Evolutionary conservation across 2,888 invertebrate genomes (phyloP).

Genomic region (Polydrusus tereticollis): DNA sequence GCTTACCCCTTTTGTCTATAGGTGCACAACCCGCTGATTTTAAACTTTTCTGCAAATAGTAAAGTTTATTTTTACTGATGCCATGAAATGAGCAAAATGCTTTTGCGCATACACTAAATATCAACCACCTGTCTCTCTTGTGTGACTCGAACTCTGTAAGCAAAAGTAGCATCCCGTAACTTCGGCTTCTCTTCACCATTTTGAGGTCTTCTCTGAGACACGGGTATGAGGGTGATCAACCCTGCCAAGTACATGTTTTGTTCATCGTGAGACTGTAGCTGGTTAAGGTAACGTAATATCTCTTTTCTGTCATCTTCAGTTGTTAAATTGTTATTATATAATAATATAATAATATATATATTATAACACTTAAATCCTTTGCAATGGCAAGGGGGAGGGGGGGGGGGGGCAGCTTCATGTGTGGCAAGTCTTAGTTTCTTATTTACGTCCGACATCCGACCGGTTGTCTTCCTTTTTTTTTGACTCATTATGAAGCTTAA

Average conservation of each 20-base stretch:
- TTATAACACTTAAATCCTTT: too few species aligned
- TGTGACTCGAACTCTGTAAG: background rate
- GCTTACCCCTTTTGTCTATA: background rate
- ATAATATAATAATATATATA: too few species aligned
- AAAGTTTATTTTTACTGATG: background rate
- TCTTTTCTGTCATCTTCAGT: too few species aligned
- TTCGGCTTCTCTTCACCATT: background rate
- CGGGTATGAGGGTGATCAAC: background rate
- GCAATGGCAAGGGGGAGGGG: too few species aligned
- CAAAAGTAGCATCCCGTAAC: background rate
- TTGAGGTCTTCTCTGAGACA: background rate
- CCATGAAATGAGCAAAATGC: background rate
- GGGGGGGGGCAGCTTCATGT: too few species aligned
- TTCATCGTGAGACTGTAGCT: too few species aligned
- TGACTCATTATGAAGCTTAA: too few species aligned
- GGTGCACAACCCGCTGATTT: background rate
- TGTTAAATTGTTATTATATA: too few species aligned
- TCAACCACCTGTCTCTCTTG: background rate
- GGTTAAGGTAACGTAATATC: too few species aligned
- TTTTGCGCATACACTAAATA: background rate
- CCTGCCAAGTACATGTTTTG: too few species aligned
- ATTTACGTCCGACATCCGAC: background rate
- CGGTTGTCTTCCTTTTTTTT: conserved; percentile 2
- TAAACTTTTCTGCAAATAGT: background rate
- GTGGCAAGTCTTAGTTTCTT: too few species aligned